Evolutionary conservation across 1,140 invertebrate genomes (phyloP).

Genomic region (Phymastichus coffea): DNA sequence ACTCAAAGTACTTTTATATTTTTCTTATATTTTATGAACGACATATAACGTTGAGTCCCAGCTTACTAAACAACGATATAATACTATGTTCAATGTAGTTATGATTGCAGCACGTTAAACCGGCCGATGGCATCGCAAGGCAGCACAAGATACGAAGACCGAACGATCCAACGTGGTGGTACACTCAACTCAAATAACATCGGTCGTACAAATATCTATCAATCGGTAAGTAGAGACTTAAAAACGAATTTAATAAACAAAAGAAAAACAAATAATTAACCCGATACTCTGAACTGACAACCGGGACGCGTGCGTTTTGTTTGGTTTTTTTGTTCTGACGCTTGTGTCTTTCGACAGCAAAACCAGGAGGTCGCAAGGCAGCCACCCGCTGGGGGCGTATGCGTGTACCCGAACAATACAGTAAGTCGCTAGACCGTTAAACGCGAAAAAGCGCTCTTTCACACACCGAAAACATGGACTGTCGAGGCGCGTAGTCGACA

Average conservation of each 20-base stretch:
- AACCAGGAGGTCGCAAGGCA: slow-evolving; percentile 74
- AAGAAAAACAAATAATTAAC: not conserved
- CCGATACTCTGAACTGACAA: too few species aligned
- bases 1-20: slow-evolving; percentile 22
- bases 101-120: slow-evolving; percentile 78
- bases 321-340: too few species aligned
- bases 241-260: slow-evolving; percentile 9
- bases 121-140: slow-evolving; percentile 93
- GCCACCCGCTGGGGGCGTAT: slow-evolving; percentile 62
- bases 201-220: slow-evolving; percentile 49
- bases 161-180: slow-evolving; percentile 76
- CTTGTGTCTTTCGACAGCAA: too few species aligned
- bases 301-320: too few species aligned
- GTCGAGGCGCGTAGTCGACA: too few species aligned
- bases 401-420: slow-evolving; percentile 62
- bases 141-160: slow-evolving; percentile 88
- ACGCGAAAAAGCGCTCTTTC: too few species aligned
- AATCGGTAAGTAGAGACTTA: slow-evolving; percentile 50
- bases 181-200: slow-evolving; percentile 60
- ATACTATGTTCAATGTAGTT: slow-evolving; percentile 47
- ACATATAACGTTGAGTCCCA: slow-evolving; percentile 38
- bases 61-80: not conserved
- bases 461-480: too few species aligned
- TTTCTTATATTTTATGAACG: not conserved
- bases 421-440: slow-evolving; percentile 58